Evolutionary conservation across 2,888 invertebrate genomes (phyloP).

Genomic region (Ceramica pisi): DNA sequence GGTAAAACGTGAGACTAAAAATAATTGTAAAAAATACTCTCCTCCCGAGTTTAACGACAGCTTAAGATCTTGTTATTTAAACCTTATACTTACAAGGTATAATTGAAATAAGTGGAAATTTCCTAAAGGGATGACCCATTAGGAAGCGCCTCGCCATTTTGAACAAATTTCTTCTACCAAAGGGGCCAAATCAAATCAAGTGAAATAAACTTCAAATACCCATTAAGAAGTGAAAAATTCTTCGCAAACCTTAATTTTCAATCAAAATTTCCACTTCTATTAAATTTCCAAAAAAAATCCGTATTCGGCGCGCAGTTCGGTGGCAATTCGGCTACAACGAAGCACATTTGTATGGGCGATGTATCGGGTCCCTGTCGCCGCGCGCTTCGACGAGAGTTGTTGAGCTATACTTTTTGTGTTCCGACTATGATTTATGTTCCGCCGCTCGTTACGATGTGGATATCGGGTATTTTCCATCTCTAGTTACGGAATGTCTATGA

Average conservation of each 20-base stretch:
- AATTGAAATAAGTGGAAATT: no score
- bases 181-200: no score
- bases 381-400: constrained; percentile 27
- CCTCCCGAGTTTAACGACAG: no score
- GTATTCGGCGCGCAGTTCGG: constrained; percentile 2
- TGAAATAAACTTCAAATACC: no score
- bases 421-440: constrained; percentile 47
- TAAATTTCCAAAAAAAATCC: constrained; percentile 8
- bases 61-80: not conserved
- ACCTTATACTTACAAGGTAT: not conserved
- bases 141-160: no score
- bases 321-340: constrained; percentile 18
- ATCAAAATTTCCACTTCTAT: not conserved
- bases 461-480: constrained; percentile 18
- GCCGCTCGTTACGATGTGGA: constrained; percentile 13
- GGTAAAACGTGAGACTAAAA: no score
- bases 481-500: not conserved
- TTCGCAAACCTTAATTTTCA: not conserved
- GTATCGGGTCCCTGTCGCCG: constrained; percentile 34
- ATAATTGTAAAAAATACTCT: no score
- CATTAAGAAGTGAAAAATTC: not conserved
- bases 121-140: no score
- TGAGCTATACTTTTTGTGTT: constrained; percentile 32
- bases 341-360: constrained; percentile 43
- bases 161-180: no score